These are phyloP conservation scores for Macropis europaea DNA, from an alignment of 2,888 invertebrate genomes.

Conservation along the genomic window DNA sequence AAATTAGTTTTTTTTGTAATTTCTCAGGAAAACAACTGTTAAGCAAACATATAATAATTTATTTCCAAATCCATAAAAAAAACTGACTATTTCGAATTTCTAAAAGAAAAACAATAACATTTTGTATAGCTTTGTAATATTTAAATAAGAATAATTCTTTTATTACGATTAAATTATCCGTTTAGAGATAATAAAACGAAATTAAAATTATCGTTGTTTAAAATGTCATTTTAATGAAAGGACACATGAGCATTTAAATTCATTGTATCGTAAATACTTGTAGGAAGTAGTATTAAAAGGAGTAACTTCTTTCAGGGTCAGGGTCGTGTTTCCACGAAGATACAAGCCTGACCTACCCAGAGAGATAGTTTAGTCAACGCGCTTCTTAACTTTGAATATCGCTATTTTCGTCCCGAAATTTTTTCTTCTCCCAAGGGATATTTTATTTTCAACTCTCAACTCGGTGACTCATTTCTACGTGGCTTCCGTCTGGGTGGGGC, in stretches of 20 bases:
- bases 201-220: too few relatives aligned
- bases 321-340: slow-evolving; percentile 25
- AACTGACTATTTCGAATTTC: too few relatives aligned
- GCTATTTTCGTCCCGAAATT: slow-evolving; percentile 16
- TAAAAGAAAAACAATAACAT: too few relatives aligned
- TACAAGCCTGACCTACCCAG: slow-evolving; percentile 8
- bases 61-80: too few relatives aligned
- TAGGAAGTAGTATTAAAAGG: neutral
- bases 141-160: neutral
- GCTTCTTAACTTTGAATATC: slow-evolving; percentile 8
- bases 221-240: too few relatives aligned
- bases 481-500: slow-evolving; percentile 55
- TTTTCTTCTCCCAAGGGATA: slow-evolving; percentile 18
- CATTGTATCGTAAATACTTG: neutral
- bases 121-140: too few relatives aligned
- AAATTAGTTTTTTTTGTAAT: too few relatives aligned
- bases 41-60: too few relatives aligned
- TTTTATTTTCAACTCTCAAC: slow-evolving; percentile 45
- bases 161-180: too few relatives aligned
- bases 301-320: slow-evolving; percentile 18
- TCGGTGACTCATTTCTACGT: slow-evolving; percentile 47
- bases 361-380: neutral
- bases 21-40: too few relatives aligned
- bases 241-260: neutral
- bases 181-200: too few relatives aligned